Base-by-base conservation (phyloP, 1,140 invertebrate species). In the Geopemphigus sp. region DNA sequence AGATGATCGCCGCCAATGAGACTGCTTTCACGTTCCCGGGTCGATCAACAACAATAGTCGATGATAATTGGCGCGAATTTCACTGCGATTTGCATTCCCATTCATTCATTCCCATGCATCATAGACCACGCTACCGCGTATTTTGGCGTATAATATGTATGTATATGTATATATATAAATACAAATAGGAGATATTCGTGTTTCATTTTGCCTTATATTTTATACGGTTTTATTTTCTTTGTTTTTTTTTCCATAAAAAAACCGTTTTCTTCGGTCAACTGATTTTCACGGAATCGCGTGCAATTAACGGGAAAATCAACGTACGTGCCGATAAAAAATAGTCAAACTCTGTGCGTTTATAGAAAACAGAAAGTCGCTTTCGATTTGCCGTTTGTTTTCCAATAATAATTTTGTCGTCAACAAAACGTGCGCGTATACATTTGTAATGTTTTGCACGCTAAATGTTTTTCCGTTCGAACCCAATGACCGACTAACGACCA, bases 41-140 rank as follows among this genome's bases (percentile, higher is more conserved):
- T 78, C 59, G 74, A 78, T 63, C 74, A 63, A 63, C 39, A 78
- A 78, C 74, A 78, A 78, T 78, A 78, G 74, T 57, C 57, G 39
- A 78, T 78, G 74, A 78, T 78, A 78, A 78, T 76, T 76, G 73
- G 39, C 15, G 39, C 15, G 56, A 76, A 76, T 78, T 78, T 78
- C 74, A 61, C 74, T 78, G 57, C 59, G 47, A 47, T 78, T 61
- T 63, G 29, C 45, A 61, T 78, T 45, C 22, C 26, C 47, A 29
- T 72, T 53, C 19, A 72, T 72, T n/a, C 17, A 29, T 22, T 39
- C 8, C 32, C 32, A 39, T 39, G 32, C 32, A 39, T 39, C 32
- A 39, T 39, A 39, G 32, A 39, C 32, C 32, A 39, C 32, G 32
- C 8, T 39, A 8, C 32, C 32, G 32, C 32, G 32, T 3, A 8